Conservation (phyloP, 2,797 vertebrate genomes). For the Anguilla obscura region DNA sequence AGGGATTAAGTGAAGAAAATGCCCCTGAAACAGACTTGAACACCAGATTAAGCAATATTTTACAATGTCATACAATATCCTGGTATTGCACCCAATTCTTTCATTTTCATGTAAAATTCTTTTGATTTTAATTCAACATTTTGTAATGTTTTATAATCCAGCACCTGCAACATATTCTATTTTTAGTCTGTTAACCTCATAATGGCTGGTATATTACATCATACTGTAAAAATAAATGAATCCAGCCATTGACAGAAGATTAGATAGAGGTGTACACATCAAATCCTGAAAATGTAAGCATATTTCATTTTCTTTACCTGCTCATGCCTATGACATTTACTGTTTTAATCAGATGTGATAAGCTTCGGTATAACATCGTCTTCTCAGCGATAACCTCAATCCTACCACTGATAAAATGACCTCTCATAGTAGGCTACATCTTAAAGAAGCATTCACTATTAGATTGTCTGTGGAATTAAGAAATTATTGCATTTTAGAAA, state of each 20-base stretch:
- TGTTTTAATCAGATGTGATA: background rate
- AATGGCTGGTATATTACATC: background rate
- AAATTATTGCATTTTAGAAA: background rate
- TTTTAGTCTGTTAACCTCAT: background rate
- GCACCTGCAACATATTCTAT: background rate
- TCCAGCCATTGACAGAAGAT: conserved; percentile 1
- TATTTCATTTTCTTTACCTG: background rate
- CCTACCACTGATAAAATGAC: background rate
- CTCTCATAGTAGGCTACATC: background rate
- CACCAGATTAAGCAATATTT: background rate
- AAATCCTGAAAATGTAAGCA: background rate
- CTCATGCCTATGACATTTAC: background rate
- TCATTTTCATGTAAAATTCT: background rate
- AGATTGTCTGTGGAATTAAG: background rate
- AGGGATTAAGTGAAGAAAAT: background rate
- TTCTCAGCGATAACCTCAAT: conserved; percentile 14
- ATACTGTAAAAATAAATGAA: background rate
- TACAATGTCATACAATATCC: background rate
- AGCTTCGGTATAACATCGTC: background rate
- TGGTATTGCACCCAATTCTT: background rate
- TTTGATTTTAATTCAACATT: background rate
- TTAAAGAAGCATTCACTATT: background rate
- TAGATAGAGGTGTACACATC: background rate
- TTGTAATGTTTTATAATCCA: background rate
- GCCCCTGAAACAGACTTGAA: background rate